Evolutionary conservation across 92 coral and sea anemone species (phyloP).

Genomic region (Metridium senile): DNA sequence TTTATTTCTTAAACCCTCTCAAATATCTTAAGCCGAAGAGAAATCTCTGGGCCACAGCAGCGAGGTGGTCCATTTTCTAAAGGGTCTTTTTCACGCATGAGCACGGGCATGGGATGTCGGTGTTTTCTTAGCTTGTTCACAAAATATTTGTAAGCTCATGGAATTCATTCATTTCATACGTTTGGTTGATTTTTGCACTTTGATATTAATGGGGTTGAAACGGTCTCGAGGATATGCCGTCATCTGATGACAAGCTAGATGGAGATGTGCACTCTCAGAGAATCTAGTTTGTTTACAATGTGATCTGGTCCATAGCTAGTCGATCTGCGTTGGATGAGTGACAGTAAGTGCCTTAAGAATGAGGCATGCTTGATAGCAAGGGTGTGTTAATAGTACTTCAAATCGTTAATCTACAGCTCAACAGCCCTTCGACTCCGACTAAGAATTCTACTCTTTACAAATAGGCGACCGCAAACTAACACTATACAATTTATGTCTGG

Average conservation of each 20-base stretch:
- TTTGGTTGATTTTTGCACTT: slow-evolving; percentile 18
- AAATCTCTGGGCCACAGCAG: background rate
- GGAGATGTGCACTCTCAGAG: slow-evolving; percentile 41
- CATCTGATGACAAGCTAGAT: slow-evolving; percentile 29
- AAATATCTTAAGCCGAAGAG: slow-evolving; percentile 23
- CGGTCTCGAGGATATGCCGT: slow-evolving; percentile 34
- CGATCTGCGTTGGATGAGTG: slow-evolving; percentile 15
- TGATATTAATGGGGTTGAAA: slow-evolving; percentile 28
- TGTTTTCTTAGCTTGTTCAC: slow-evolving; percentile 22
- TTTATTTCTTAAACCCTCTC: slow-evolving; percentile 21
- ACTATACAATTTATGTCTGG: background rate
- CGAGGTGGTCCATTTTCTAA: slow-evolving; percentile 20
- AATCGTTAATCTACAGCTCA: slow-evolving; percentile 20
- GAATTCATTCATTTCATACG: slow-evolving; percentile 9
- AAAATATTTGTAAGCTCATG: slow-evolving; percentile 27
- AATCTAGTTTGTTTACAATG: slow-evolving; percentile 38
- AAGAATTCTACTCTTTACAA: background rate
- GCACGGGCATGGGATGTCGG: background rate
- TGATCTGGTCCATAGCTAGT: slow-evolving; percentile 29
- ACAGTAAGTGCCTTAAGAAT: slow-evolving; percentile 34
- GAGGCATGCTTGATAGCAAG: slow-evolving; percentile 35
- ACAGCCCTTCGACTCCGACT: slow-evolving; percentile 14
- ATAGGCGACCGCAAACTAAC: background rate
- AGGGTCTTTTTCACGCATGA: slow-evolving; percentile 4
- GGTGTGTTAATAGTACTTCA: slow-evolving; percentile 46